Conservation (phyloP, 2,888 invertebrate genomes). For the Marronus borbonicus region DNA sequence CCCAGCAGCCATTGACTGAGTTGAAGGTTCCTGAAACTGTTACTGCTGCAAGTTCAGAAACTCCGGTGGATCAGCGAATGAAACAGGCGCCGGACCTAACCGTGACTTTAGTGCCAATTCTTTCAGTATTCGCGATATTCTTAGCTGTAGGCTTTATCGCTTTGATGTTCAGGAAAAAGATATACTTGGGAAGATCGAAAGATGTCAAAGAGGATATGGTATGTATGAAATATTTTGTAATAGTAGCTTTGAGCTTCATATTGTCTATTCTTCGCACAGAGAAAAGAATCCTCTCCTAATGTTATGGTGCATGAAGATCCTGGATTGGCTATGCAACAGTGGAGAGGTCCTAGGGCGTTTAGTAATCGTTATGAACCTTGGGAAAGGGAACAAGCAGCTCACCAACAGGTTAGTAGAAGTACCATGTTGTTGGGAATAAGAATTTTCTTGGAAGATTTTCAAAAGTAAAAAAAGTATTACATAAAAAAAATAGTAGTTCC, state of each 20-base stretch:
- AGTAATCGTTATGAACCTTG: conserved; percentile 89
- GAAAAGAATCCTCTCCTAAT: conserved; percentile 78
- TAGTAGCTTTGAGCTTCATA: conserved; percentile 7
- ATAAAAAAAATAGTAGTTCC: too few species aligned
- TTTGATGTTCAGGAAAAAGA: conserved; percentile 81
- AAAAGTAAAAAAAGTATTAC: too few species aligned
- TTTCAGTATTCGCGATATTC: conserved; percentile 80
- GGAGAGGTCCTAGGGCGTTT: conserved; percentile 86
- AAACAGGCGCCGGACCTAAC: conserved; percentile 73
- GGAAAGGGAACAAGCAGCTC: conserved; percentile 75
- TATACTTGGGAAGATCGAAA: conserved; percentile 78
- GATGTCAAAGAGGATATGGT: conserved; percentile 84
- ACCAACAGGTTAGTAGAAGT: conserved; percentile 66
- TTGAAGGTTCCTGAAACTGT: conserved; percentile 21
- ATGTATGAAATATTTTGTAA: conserved; percentile 65
- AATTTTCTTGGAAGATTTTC: too few species aligned
- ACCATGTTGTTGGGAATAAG: neutral
- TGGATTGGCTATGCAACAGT: conserved; percentile 81
- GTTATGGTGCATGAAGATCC: conserved; percentile 80
- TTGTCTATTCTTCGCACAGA: conserved; percentile 71
- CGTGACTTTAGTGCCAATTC: conserved; percentile 80
- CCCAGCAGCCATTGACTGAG: neutral
- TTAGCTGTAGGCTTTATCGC: conserved; percentile 78
- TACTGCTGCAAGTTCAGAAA: conserved; percentile 48
- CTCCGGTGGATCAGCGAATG: conserved; percentile 65